These are phyloP conservation scores for Ciconia boyciana DNA, from an alignment of 2,113 vertebrate species.

Conservation along the genomic window DNA sequence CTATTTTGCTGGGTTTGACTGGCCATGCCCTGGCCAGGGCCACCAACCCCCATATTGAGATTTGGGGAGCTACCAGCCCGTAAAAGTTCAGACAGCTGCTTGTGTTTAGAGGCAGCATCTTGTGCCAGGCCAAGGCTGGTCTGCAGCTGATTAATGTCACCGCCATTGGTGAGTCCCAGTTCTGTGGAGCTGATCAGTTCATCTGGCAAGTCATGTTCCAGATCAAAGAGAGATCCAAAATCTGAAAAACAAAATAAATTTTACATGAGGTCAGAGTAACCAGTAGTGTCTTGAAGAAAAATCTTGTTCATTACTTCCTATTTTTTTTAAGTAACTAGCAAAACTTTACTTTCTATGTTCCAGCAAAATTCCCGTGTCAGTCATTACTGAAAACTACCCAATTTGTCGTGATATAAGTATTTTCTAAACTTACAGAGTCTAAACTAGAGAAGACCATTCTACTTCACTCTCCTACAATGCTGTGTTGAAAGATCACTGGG, in stretches of 20 bases:
- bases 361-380: neutral
- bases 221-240: conserved; percentile 94
- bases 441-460: neutral
- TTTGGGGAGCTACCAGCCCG: conserved; percentile 83
- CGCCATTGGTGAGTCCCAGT: conserved; percentile 89
- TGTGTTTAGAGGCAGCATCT: conserved; percentile 96
- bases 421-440: neutral
- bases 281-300: neutral
- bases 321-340: neutral
- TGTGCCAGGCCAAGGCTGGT: conserved; percentile 87
- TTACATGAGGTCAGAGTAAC: neutral
- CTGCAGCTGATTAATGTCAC: conserved; percentile 89
- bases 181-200: conserved; percentile 96
- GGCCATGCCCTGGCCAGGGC: conserved; percentile 75
- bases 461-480: neutral
- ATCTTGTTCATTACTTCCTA: neutral
- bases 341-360: neutral
- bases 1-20: conserved; percentile 77
- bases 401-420: neutral
- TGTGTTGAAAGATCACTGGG: neutral
- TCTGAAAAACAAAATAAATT: conserved; percentile 74
- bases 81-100: conserved; percentile 94
- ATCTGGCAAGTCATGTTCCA: conserved; percentile 97
- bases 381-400: neutral
- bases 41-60: conserved; percentile 80